Percentiles rank a stretch among this genome's conserved stretches.
These are phyloP conservation scores for Gastrophryne carolinensis DNA, from an alignment of 2,797 vertebrate genomes.

Conservation along the genomic window DNA sequence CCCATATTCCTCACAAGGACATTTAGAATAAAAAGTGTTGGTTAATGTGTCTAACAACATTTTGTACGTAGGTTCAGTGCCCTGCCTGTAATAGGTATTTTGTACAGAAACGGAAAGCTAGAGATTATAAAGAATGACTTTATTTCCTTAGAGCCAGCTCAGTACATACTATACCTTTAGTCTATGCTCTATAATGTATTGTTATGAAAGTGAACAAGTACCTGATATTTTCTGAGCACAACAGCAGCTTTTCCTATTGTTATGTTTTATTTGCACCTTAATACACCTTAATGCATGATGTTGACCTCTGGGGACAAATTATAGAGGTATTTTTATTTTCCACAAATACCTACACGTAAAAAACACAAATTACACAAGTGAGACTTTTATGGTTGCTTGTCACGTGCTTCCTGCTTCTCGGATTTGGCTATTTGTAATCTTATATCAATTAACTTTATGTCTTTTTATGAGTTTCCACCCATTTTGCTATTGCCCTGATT, in stretches of 20 bases:
- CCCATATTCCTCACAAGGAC: too few relatives aligned
- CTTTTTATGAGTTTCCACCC: not conserved
- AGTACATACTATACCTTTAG: too few relatives aligned
- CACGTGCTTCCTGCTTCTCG: constrained; percentile 36
- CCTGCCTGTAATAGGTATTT: too few relatives aligned
- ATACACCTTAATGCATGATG: too few relatives aligned
- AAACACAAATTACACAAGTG: constrained; percentile 38
- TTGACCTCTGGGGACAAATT: constrained; percentile 2
- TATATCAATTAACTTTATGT: constrained; percentile 1
- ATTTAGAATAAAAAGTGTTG: too few relatives aligned
- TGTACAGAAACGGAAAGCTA: too few relatives aligned
- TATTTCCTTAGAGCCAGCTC: too few relatives aligned
- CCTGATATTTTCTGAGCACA: not conserved
- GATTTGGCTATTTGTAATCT: constrained; percentile 24
- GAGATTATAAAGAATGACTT: too few relatives aligned
- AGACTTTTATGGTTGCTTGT: constrained; percentile 40
- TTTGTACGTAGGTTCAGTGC: too few relatives aligned
- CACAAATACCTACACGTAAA: constrained; percentile 42
- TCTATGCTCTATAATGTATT: not conserved
- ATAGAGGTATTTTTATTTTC: constrained; percentile 4
- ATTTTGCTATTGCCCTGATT: not conserved
- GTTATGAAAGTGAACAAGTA: not conserved
- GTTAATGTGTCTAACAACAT: too few relatives aligned
- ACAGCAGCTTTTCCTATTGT: not conserved
- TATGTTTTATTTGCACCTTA: not conserved